These are phyloP conservation scores for Lithobates sylvaticus DNA, from an alignment of 2,797 vertebrate genomes.

Conservation along the genomic window DNA sequence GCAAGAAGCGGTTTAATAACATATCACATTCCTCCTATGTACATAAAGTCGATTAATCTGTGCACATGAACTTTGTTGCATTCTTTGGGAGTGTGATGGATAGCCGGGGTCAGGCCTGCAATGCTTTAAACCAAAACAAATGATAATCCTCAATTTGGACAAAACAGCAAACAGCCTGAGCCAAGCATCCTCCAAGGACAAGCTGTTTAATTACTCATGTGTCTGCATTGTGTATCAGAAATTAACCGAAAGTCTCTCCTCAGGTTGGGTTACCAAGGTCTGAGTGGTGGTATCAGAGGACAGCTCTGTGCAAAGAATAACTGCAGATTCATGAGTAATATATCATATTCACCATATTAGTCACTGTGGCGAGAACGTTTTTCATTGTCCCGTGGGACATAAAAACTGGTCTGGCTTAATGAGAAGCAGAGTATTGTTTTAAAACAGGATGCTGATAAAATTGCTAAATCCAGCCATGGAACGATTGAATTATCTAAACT, in stretches of 20 bases:
- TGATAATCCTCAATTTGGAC: slow-evolving; percentile 29
- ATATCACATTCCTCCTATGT: neutral
- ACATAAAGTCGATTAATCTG: slow-evolving; percentile 9
- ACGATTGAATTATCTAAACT: no score
- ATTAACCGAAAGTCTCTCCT: neutral
- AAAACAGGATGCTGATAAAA: no score
- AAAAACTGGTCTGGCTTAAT: no score
- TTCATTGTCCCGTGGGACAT: neutral
- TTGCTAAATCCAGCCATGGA: no score
- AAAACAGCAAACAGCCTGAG: slow-evolving; percentile 12
- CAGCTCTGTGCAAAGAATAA: neutral
- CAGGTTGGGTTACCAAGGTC: slow-evolving; percentile 46
- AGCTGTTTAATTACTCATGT: slow-evolving; percentile 19
- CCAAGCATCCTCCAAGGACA: slow-evolving; percentile 20
- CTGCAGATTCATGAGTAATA: neutral
- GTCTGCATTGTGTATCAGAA: slow-evolving; percentile 38
- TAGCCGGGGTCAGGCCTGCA: neutral
- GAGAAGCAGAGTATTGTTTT: no score
- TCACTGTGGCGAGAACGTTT: neutral
- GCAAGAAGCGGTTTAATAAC: neutral
- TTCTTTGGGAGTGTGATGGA: neutral
- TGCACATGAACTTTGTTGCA: no score
- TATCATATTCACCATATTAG: neutral
- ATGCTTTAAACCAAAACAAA: slow-evolving; percentile 35
- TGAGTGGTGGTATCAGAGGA: slow-evolving; percentile 21